phyloP scores from a whole-genome alignment of 2,113 vertebrate species.

The Colinus virginianus region DNA sequence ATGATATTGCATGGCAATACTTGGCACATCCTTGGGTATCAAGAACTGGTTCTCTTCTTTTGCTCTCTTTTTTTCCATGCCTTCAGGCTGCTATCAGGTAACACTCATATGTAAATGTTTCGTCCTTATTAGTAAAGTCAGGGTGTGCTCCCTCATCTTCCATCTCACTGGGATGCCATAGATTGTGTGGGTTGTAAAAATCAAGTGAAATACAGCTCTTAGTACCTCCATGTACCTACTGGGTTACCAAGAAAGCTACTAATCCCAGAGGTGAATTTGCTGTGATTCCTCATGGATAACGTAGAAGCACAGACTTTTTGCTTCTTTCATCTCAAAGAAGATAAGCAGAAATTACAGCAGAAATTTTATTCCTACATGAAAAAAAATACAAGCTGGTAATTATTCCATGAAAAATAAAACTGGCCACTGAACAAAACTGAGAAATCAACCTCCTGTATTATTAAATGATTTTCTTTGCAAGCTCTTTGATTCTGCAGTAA shows the following conservation, averaged over 20 bases:
- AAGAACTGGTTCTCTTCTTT: neutral
- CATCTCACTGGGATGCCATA: fast-evolving
- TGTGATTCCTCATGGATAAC: neutral
- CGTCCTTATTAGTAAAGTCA: neutral
- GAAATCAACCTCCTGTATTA: neutral
- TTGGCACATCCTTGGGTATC: neutral
- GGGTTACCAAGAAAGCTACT: neutral
- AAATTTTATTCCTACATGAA: neutral
- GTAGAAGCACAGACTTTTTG: neutral
- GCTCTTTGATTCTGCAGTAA: neutral
- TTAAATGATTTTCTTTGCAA: neutral
- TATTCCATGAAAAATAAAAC: constrained; percentile 12
- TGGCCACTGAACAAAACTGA: neutral
- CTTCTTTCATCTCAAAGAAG: neutral
- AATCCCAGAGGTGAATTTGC: neutral
- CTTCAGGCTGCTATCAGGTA: neutral
- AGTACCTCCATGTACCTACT: neutral
- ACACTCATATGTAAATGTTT: neutral
- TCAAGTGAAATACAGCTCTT: neutral
- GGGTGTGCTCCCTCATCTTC: neutral
- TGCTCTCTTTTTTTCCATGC: neutral
- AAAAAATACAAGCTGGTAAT: neutral
- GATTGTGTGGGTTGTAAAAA: neutral
- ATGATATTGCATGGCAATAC: neutral
- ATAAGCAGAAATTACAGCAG: neutral